Conservation (phyloP, 2,888 invertebrate genomes). For the Drosophila anomalipes region DNA sequence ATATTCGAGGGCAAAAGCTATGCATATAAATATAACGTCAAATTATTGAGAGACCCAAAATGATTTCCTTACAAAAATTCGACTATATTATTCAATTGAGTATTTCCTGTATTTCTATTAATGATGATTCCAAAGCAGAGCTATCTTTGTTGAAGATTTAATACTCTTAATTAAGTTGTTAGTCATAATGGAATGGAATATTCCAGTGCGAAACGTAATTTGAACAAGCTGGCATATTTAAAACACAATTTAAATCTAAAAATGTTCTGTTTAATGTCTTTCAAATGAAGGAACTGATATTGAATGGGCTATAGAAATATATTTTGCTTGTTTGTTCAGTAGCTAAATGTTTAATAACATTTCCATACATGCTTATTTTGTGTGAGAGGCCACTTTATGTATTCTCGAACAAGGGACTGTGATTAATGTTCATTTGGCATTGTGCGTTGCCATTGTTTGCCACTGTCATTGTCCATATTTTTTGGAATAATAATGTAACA, state of each 20-base stretch:
- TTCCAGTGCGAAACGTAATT: not conserved
- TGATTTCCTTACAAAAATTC: conserved; percentile 8
- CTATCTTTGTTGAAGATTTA: not conserved
- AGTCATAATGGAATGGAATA: not conserved
- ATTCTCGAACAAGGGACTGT: conserved; percentile 36
- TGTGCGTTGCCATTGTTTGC: conserved; percentile 65
- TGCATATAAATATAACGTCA: conserved; percentile 63
- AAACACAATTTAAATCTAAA: not conserved
- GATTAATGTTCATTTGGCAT: conserved; percentile 59
- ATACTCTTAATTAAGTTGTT: conserved; percentile 1
- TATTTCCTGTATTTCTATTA: conserved; percentile 2
- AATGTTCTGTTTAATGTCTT: not conserved
- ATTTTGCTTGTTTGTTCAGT: not conserved
- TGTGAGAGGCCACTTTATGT: conserved; percentile 18
- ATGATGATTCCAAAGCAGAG: not conserved
- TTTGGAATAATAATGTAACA: conserved; percentile 34
- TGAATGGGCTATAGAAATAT: not conserved
- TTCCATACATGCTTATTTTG: conserved; percentile 25
- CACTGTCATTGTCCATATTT: conserved; percentile 64
- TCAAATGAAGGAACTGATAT: not conserved
- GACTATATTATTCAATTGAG: conserved; percentile 25
- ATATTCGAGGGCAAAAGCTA: conserved; percentile 45
- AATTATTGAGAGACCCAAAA: conserved; percentile 53
- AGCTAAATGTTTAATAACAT: conserved; percentile 20
- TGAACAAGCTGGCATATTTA: not conserved